Conservation (phyloP, 2,797 vertebrate genomes). For the Chrysolophus pictus region DNA sequence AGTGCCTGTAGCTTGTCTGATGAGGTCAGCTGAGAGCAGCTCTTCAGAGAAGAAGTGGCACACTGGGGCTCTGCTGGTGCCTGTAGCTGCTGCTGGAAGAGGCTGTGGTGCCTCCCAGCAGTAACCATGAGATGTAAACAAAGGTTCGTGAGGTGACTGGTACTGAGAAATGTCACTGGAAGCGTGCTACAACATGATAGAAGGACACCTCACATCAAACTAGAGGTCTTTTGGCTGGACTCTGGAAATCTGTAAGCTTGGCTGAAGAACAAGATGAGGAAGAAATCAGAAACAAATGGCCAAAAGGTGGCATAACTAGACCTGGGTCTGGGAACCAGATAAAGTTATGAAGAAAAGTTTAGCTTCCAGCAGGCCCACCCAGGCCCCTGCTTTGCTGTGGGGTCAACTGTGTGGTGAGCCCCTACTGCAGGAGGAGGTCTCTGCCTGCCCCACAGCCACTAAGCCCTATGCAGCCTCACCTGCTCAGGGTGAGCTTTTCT, state of each 20-base stretch:
- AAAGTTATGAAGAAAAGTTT: no score
- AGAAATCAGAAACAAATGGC: not conserved
- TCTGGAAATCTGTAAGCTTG: not conserved
- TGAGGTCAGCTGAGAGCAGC: not conserved
- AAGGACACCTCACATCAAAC: not conserved
- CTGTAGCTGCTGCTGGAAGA: accelerated
- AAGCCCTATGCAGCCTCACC: accelerated
- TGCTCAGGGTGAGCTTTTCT: not conserved
- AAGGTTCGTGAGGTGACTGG: no score
- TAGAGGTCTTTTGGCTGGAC: not conserved
- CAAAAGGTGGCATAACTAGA: not conserved
- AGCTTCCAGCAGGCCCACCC: not conserved
- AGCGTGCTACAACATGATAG: not conserved
- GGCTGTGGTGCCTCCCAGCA: not conserved
- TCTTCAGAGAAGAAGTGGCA: no score
- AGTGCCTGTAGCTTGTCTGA: not conserved
- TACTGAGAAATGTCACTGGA: no score
- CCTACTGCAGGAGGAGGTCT: not conserved
- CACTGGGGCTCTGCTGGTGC: accelerated
- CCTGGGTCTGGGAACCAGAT: no score
- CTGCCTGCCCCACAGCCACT: accelerated
- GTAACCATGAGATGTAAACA: not conserved
- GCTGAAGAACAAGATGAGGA: not conserved
- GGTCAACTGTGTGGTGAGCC: not conserved
- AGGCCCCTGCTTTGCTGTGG: not conserved